Evolutionary conservation across 2,888 invertebrate species (phyloP), one percentile per base, ranked within the genome.

Genomic region (Athalia cordata): DNA sequence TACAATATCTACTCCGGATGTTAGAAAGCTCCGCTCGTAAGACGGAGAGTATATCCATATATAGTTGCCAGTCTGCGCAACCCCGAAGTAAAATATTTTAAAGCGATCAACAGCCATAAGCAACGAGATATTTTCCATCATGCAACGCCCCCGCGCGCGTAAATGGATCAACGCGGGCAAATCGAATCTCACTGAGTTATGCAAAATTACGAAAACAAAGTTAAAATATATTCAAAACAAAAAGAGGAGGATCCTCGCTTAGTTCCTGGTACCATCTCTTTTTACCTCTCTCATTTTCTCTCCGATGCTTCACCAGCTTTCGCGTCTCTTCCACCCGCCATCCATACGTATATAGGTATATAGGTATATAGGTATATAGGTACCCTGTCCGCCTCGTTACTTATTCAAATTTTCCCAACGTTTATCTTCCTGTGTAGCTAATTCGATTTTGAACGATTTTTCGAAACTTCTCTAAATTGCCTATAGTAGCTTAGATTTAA

Each of bases 221-320:
- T 75, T 75, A 75, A 75, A 75, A 75, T 75, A 62, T 75, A 75
- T 75, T 75, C 75, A 75, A 75, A 75, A 75, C 75, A 75, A 62
- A 75, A 75, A 47, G 75, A 64, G 62, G 29, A 62, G 72, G 72
- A 59, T 68, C 52, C 29, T 55, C 68, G 43, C 68, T 68, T 11
- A 50, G 50, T 52, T 68, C 68, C 52, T 4, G 0, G 29, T 52
- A 43, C 29, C 45, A 47, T 64, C 47, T 55, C 49, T 43, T 55
- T 55, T 8, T 49, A 52, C 15, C 15, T 70, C 49, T 52, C 70
- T 52, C 70, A 13, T 47, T 29, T 29, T 8, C 70, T 11, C 70
- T 29, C 55, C 1, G 6, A 6, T 8, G 3, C 3, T n/a, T 15
- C 3, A 11, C n/a, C 52, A 0, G 45, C 15, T 29, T 29, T 9